Evolutionary conservation across 2,888 invertebrate species (phyloP).

Genomic region (Protophormia terraenovae): DNA sequence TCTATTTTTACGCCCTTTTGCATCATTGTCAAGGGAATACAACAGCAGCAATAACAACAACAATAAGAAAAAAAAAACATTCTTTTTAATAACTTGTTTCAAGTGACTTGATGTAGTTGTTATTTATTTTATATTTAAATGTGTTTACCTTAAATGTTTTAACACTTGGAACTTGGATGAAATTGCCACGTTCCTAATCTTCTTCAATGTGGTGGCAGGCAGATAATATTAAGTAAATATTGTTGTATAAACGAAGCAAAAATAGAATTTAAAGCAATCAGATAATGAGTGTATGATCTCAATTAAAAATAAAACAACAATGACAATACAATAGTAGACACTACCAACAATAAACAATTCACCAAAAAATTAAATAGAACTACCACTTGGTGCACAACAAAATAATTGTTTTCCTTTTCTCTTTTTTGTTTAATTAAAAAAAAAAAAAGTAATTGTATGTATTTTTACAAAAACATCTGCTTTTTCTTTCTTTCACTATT

Average conservation of each 20-base stretch:
- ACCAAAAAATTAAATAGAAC: neutral
- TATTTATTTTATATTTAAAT: no score
- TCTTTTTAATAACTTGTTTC: slow-evolving; percentile 40
- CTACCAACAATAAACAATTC: neutral
- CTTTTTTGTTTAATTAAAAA: neutral
- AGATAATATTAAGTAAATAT: neutral
- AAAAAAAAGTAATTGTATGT: neutral
- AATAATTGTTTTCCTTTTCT: slow-evolving; percentile 8
- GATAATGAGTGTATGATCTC: slow-evolving; percentile 18
- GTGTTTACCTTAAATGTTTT: slow-evolving; percentile 15
- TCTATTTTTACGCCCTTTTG: neutral
- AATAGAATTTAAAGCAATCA: slow-evolving; percentile 1
- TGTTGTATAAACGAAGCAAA: neutral
- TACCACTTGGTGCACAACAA: neutral
- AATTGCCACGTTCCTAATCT: slow-evolving; percentile 57
- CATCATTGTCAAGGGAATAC: neutral
- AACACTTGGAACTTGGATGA: neutral
- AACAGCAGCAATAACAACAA: neutral
- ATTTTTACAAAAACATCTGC: slow-evolving; percentile 1
- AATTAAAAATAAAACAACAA: neutral
- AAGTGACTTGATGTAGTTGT: no score
- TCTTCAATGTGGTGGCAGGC: neutral
- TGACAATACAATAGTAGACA: neutral
- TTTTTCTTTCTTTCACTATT: neutral
- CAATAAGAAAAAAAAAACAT: slow-evolving; percentile 12